Evolutionary conservation across 2,113 vertebrate genomes (phyloP).

Genomic region (Rostratula benghalensis): DNA sequence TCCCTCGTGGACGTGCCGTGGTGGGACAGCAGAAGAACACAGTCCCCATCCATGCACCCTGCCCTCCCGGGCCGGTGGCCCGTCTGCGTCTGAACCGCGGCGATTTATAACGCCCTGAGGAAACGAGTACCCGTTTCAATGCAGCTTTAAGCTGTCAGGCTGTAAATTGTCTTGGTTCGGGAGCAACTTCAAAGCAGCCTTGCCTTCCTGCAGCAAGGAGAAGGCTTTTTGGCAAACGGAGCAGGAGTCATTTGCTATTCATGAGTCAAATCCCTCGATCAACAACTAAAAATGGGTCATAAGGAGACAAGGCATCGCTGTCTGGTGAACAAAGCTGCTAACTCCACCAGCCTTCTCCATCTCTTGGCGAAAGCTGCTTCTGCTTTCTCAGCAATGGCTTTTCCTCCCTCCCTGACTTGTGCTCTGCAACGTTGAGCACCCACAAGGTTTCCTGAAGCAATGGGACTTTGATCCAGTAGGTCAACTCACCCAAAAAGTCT

Average conservation of each 20-base stretch:
- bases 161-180: slow-evolving; percentile 58
- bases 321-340: not conserved
- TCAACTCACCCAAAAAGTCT: not conserved
- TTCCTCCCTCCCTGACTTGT: not conserved
- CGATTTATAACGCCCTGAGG: not conserved
- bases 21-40: slow-evolving; percentile 50
- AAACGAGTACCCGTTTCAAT: not conserved
- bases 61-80: not conserved
- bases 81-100: not conserved
- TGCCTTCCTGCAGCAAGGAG: slow-evolving; percentile 46
- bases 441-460: not conserved
- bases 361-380: not conserved
- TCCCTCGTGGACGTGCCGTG: not conserved
- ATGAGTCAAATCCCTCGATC: slow-evolving; percentile 41
- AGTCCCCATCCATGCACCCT: slow-evolving; percentile 53
- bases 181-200: slow-evolving; percentile 53
- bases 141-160: slow-evolving; percentile 56
- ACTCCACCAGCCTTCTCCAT: not conserved
- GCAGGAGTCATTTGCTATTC: slow-evolving; percentile 29
- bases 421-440: not conserved
- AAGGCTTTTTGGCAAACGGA: slow-evolving; percentile 35
- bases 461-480: not conserved
- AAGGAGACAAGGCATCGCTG: slow-evolving; percentile 37
- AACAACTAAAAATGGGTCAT: slow-evolving; percentile 35
- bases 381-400: not conserved